Percentiles rank a stretch among this genome's conserved stretches.
phyloP scores from a whole-genome alignment of 2,888 invertebrate genomes.

The Drosophila cognata region DNA sequence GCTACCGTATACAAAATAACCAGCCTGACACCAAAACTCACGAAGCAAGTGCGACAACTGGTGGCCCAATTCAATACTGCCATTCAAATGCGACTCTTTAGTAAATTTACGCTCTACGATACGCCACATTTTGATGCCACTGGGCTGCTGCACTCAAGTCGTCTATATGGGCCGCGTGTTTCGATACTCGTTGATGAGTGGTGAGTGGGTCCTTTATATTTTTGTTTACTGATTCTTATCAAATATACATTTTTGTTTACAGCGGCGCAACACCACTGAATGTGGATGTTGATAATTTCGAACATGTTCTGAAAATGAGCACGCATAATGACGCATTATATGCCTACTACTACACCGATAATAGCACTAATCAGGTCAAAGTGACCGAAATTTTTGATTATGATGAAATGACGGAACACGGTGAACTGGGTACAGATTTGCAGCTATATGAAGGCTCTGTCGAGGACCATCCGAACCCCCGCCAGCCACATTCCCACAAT shows the following conservation, averaged over 20 bases:
- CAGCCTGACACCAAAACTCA: conserved; percentile 82
- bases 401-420: conserved; percentile 89
- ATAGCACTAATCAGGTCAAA: conserved; percentile 92
- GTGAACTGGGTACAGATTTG: conserved; percentile 87
- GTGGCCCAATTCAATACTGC: conserved; percentile 86
- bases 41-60: conserved; percentile 86
- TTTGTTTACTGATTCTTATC: not conserved
- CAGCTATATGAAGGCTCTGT: conserved; percentile 83
- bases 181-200: conserved; percentile 83
- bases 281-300: conserved; percentile 88
- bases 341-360: conserved; percentile 96
- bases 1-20: conserved; percentile 88
- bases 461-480: conserved; percentile 83
- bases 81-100: conserved; percentile 81
- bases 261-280: conserved; percentile 83
- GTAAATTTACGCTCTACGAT: conserved; percentile 83
- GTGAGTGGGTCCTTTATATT: conserved; percentile 57
- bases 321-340: conserved; percentile 93
- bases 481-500: conserved; percentile 81
- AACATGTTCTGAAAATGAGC: conserved; percentile 91
- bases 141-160: conserved; percentile 82
- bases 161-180: conserved; percentile 82
- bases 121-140: conserved; percentile 84
- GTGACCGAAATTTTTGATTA: conserved; percentile 94
- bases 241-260: not conserved